These are phyloP conservation scores for Dicyrtomina minuta DNA, from an alignment of 2,888 invertebrate species.

Conservation along the genomic window DNA sequence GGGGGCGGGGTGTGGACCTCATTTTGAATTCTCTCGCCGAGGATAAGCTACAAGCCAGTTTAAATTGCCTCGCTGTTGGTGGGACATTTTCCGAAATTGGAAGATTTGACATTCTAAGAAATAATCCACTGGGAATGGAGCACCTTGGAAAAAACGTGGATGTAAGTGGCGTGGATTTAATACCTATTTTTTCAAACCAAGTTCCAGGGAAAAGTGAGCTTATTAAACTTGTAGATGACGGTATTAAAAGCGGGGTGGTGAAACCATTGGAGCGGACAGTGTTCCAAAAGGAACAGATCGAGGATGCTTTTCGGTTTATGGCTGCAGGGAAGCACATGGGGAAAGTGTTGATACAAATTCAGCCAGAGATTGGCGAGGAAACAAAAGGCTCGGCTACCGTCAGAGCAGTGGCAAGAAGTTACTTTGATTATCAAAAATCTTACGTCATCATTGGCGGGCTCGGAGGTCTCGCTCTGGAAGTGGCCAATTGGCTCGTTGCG, in stretches of 20 bases:
- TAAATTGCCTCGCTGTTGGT: too few species aligned
- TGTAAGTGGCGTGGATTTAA: constrained; percentile 80
- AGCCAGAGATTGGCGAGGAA: constrained; percentile 56
- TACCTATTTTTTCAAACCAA: not conserved
- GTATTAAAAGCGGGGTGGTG: constrained; percentile 67
- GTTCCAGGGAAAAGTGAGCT: constrained; percentile 67
- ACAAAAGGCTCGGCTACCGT: constrained; percentile 41
- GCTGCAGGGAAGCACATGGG: too few species aligned
- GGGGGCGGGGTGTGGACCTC: constrained; percentile 85
- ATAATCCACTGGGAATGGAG: constrained; percentile 73
- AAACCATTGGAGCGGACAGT: constrained; percentile 68
- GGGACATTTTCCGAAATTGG: constrained; percentile 53
- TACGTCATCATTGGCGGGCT: too few species aligned
- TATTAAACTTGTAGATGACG: constrained; percentile 65
- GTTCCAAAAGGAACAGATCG: constrained; percentile 68
- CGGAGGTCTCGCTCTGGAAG: too few species aligned
- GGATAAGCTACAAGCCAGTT: too few species aligned
- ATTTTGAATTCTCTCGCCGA: constrained; percentile 74
- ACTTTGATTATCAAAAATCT: constrained; percentile 61
- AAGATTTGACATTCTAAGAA: too few species aligned
- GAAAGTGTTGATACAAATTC: too few species aligned
- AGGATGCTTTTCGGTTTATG: constrained; percentile 72
- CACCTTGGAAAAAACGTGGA: constrained; percentile 93
- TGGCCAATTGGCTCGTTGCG: constrained; percentile 32
- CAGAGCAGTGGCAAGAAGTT: constrained; percentile 60